Evolutionary conservation across 2,113 vertebrate species (phyloP).

Genomic region (Sylvia atricapilla): DNA sequence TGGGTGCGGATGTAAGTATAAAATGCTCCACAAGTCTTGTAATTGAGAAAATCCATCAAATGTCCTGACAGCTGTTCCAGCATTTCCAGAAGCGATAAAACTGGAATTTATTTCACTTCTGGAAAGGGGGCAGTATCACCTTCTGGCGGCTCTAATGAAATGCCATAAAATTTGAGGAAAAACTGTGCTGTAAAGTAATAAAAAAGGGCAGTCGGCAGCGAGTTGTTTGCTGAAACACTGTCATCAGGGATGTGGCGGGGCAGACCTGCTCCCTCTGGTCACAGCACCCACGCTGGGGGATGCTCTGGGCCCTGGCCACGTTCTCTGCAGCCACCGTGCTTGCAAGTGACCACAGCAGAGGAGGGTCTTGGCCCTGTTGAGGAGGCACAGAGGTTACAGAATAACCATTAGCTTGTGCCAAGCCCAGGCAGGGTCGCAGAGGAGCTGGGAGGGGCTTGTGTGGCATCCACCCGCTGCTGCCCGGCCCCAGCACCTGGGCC

Average conservation of each 20-base stretch:
- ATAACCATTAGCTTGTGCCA: neutral
- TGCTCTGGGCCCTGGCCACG: rapidly evolving
- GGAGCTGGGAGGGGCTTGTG: neutral
- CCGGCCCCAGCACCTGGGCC: rapidly evolving
- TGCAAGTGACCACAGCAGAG: rapidly evolving
- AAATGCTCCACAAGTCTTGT: conserved; percentile 84
- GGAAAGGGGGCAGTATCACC: conserved; percentile 85
- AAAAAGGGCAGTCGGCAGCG: conserved; percentile 73
- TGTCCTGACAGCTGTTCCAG: conserved; percentile 79
- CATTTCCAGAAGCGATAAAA: conserved; percentile 86
- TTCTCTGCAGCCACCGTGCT: rapidly evolving
- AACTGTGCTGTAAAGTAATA: conserved; percentile 82
- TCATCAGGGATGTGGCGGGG: neutral
- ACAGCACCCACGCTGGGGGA: neutral
- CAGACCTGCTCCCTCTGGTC: rapidly evolving
- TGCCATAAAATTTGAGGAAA: conserved; percentile 84
- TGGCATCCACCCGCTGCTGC: rapidly evolving
- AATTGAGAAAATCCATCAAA: conserved; percentile 86
- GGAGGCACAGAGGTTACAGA: neutral
- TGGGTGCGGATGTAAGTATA: conserved; percentile 78
- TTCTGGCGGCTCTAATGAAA: conserved; percentile 85
- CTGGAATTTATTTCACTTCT: conserved; percentile 84
- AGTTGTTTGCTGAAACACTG: conserved; percentile 66
- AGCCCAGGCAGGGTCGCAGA: neutral
- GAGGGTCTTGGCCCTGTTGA: neutral